phyloP scores from a whole-genome alignment of 2,797 vertebrate species.

The Buphagus erythrorhynchus region DNA sequence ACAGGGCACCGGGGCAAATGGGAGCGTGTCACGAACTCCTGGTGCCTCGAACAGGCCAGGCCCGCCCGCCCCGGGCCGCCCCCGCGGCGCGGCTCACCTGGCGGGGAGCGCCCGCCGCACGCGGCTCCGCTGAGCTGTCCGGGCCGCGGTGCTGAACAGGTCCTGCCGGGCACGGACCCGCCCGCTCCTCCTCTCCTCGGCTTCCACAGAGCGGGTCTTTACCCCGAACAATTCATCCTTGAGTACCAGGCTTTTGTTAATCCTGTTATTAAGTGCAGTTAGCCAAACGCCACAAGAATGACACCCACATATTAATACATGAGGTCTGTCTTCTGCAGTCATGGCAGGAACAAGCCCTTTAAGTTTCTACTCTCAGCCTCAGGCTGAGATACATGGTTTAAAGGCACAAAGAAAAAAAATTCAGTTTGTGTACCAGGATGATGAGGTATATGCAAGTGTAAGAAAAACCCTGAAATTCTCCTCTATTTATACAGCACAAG shows the following conservation, averaged over 20 bases:
- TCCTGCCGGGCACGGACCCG: not conserved
- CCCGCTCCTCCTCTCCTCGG: not conserved
- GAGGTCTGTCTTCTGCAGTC: not conserved
- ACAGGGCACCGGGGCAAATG: not conserved
- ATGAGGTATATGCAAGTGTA: not conserved
- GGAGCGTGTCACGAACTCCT: too few species aligned
- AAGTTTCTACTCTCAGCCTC: not conserved
- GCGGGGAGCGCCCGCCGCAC: not conserved
- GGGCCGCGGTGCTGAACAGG: conserved; percentile 31
- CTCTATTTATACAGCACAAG: not conserved
- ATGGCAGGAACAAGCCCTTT: not conserved
- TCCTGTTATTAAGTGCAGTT: not conserved
- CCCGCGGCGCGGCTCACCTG: too few species aligned
- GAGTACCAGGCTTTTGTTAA: not conserved
- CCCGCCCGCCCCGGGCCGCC: not conserved
- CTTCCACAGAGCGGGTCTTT: fast-evolving
- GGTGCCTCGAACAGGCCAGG: fast-evolving
- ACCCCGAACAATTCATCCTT: not conserved
- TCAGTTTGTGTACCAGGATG: not conserved
- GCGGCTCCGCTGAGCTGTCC: conserved; percentile 11
- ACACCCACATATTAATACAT: not conserved
- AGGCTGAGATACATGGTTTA: not conserved
- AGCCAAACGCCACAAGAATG: not conserved
- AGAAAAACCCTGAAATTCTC: not conserved
- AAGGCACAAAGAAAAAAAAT: not conserved